Evolutionary conservation across 2,797 vertebrate genomes (phyloP).

Genomic region (Mionectes olivaceus): DNA sequence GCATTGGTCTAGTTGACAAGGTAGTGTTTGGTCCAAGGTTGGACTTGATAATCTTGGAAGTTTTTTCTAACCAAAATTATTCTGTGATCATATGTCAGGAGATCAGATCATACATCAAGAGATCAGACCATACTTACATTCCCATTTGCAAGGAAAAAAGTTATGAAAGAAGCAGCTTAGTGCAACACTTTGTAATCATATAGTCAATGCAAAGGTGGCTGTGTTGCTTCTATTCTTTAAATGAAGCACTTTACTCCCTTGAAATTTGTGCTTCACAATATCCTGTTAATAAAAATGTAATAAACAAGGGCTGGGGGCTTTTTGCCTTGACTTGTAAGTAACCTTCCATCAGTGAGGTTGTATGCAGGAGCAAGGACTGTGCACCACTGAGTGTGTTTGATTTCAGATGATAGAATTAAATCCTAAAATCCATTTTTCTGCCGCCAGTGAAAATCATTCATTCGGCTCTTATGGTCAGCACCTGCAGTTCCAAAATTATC

Average conservation of each 20-base stretch:
- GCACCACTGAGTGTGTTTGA: not conserved
- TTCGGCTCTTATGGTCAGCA: not conserved
- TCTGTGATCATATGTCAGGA: not conserved
- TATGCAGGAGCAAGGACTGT: not conserved
- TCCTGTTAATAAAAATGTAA: not conserved
- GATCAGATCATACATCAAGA: not conserved
- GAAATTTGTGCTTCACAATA: not conserved
- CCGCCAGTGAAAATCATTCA: not conserved
- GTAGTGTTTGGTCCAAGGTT: not conserved
- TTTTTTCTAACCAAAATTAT: not conserved
- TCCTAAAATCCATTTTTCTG: not conserved
- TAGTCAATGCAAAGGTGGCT: not conserved
- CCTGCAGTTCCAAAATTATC: not conserved
- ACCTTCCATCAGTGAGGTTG: not conserved
- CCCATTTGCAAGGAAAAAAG: not conserved
- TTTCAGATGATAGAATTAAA: not conserved
- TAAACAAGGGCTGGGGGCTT: not conserved
- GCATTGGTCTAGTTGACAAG: not conserved
- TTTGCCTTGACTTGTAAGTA: not conserved
- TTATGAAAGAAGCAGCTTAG: not conserved
- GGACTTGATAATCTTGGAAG: fast-evolving
- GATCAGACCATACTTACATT: not conserved
- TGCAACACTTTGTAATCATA: not conserved
- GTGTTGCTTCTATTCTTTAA: not conserved
- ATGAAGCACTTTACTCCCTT: not conserved